Evolutionary conservation across 2,797 vertebrate species (phyloP), one percentile per base, ranked within the genome.

Genomic region (Loriculus beryllinus): DNA sequence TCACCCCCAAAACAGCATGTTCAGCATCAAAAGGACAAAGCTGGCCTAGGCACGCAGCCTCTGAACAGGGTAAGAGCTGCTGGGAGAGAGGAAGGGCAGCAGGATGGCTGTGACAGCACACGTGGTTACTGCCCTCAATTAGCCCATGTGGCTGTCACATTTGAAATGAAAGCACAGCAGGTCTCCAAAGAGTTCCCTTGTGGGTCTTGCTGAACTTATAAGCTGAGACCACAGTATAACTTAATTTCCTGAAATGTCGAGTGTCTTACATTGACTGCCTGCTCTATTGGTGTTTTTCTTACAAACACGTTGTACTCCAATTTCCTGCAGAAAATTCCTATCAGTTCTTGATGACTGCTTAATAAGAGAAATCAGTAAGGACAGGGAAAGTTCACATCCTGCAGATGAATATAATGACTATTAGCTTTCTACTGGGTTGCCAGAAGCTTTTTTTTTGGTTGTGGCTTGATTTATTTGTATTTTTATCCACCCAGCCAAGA

Each of bases 161-260:
- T 45, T 65, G 79, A 82, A 92, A 86, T 12, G 23, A 90, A 91
- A 96, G 62, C 54, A 40, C 67, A 79, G 84, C 31, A 51, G 26
- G 56, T 92, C 87, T 86, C 54, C 54, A 45, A 63, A 85, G 87
- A 82, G 72, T 74, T 90, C 62, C 91, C 68, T 71, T 1, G 0
- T 90, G 86, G 37, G 80, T 90, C 87, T 93, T 77, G 62, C 82
- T 94, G 86, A 92, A 91, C 3, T 86, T 91, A 70, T 9, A 93
- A 90, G 77, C 74, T 86, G 64, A 64, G 70, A 70, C 54, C 54
- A 74, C 25, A 70, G 16, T 88, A 63, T 77, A 96, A 91, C 80
- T 94, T 96, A 86, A 92, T 96, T 95, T 96, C 88, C 91, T 84
- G 70, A 94, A 94, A 91, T 97, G 91, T 90, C 87, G 84, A 93